Evolutionary conservation across 1,140 invertebrate genomes (phyloP).

Genomic region (Oreohelix idahoensis): DNA sequence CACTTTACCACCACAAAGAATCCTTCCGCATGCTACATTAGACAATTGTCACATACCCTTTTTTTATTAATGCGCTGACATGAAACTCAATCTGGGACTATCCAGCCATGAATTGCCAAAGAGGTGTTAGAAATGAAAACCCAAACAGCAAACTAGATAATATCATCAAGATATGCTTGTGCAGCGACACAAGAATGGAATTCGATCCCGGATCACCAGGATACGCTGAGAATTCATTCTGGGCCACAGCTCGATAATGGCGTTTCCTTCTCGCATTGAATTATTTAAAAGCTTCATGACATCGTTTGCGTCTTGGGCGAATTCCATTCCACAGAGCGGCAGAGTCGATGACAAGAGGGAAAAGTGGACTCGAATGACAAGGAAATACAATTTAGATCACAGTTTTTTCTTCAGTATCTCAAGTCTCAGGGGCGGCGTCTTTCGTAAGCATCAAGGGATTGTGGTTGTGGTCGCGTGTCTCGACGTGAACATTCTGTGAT

Average conservation of each 20-base stretch:
- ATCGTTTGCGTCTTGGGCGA: neutral
- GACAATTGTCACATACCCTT: neutral
- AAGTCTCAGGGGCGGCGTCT: too few relatives aligned
- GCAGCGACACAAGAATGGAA: neutral
- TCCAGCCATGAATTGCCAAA: neutral
- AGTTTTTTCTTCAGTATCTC: too few relatives aligned
- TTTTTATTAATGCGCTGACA: neutral
- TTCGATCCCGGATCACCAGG: neutral
- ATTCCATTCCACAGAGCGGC: neutral
- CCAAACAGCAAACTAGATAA: conserved; percentile 9
- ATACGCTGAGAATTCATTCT: neutral
- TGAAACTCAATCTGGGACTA: neutral
- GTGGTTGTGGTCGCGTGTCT: too few relatives aligned
- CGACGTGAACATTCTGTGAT: too few relatives aligned
- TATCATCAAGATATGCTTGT: neutral
- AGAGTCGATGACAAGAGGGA: neutral
- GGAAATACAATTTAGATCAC: neutral
- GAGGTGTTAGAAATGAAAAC: conserved; percentile 1
- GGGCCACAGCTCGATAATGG: neutral
- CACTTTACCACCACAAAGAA: too few relatives aligned
- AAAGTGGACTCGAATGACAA: conserved; percentile 2
- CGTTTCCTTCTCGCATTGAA: neutral
- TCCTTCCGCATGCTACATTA: too few relatives aligned
- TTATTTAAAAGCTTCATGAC: neutral
- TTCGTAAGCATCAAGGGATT: too few relatives aligned